Percentiles rank a stretch among this genome's conserved stretches.
phyloP scores from a whole-genome alignment of 2,797 vertebrate species.

The Anableps anableps region DNA sequence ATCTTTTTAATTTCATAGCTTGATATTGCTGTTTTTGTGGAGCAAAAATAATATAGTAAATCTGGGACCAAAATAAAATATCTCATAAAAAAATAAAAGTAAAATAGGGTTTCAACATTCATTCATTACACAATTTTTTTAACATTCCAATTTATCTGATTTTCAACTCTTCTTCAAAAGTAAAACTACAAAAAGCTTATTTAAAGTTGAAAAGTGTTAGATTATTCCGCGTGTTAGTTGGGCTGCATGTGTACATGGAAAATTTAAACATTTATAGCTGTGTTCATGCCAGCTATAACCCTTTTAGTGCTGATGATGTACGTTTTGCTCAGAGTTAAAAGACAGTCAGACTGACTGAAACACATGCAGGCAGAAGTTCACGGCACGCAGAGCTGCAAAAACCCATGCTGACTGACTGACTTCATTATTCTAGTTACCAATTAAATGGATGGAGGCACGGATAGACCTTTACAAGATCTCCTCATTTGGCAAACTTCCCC shows the following conservation, averaged over 20 bases:
- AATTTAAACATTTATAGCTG: constrained; percentile 16
- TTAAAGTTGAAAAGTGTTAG: background rate
- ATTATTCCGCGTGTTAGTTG: constrained; percentile 45
- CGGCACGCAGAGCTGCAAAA: constrained; percentile 75
- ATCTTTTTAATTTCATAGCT: background rate
- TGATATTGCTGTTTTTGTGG: background rate
- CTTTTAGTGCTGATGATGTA: background rate
- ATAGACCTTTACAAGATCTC: constrained; percentile 92
- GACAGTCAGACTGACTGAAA: constrained; percentile 67
- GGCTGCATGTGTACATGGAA: constrained; percentile 32
- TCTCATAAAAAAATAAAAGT: background rate
- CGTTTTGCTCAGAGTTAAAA: constrained; percentile 58
- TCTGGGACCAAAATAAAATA: background rate
- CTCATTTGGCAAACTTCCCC: constrained; percentile 95
- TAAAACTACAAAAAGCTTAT: background rate
- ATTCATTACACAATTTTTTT: too few species aligned
- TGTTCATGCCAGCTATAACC: constrained; percentile 38
- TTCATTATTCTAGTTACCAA: constrained; percentile 89
- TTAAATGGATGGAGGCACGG: constrained; percentile 78
- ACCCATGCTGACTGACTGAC: constrained; percentile 89
- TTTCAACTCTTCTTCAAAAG: background rate
- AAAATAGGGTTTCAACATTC: background rate
- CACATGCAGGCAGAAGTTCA: constrained; percentile 63
- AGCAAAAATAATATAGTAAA: background rate
- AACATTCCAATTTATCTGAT: background rate